Base-by-base conservation (phyloP, 2,888 invertebrate species). In the Drosophila putrida region DNA sequence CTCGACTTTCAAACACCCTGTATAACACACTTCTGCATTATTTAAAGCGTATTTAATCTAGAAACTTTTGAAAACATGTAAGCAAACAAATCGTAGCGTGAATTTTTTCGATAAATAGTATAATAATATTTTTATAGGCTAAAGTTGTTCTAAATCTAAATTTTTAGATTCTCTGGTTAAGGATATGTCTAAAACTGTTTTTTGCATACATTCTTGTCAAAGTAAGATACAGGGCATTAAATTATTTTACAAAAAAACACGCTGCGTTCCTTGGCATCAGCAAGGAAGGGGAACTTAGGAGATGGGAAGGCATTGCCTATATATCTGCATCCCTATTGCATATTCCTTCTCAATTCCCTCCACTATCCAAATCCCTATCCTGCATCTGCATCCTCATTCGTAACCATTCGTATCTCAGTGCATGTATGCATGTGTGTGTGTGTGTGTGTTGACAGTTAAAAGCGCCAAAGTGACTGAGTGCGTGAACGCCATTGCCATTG, bases 401-500 rank as follows among this genome's bases (percentile, higher is more conserved):
- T 33, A 28, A n/a, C 20, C 35, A 61, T 36, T 11, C 20, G 49
- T 28, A 43, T 58, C 47, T 36, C 27, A 9, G 31, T 5, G 13
- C n/a, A 6, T 36, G 39, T 15, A 20, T 25, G 31, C 27, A 38
- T 44, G 6, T 15, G 28, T 46, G 33, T n/a, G 31, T 57, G 9
- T 38, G 43, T 61, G 64, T 60, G 57, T 82, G 72, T 64, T 88
- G 77, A 82, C 86, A 77, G 70, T 71, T 73, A 67, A 79, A 77
- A 80, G 82, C 80, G 75, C 64, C 80, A 82, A 85, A 83, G 82
- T 85, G 88, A 88, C 86, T 82, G 83, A 80, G 75, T 77, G 75
- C 80, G 82, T 78, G 71, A 78, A 67, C 57, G 58, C 38, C 69
- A 28, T 27, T 31, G 72, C 74, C 55, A 60, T 47, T 53, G 68